Base-by-base conservation (phyloP, 2,797 vertebrate genomes). In the Gorsachius magnificus region DNA sequence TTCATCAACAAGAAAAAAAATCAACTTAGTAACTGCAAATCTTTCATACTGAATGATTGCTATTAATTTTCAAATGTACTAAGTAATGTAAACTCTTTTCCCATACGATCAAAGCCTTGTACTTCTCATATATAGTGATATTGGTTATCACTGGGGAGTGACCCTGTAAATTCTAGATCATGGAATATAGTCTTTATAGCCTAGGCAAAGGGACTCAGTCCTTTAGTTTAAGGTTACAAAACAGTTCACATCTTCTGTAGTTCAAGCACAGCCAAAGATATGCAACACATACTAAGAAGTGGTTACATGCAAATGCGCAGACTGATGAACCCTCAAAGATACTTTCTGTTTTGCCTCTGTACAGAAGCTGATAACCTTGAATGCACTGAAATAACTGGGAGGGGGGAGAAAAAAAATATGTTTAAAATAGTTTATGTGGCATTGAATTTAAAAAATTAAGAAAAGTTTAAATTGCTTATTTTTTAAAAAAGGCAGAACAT, bases 401-500 rank as follows among this genome's bases (percentile, higher is more conserved):
- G 17, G 3, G 71, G 66, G 45, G 16, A 8, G 6, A 22, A 79
- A 84, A 79, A 83, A 94, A 83, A 78, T 63, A 45, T 50, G 41
- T 35, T 87, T 94, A 41, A 78, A 93, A 78, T 70, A 43, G 18
- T 64, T 96, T 88, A 84, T 84, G 77, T 35, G 35, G 43, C 41
- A 89, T 50, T 92, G 85, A 90, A 94, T 91, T 81, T 95, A 74
- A 31, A 95, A 43, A 96, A 88, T 45, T 72, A 74, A 89, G 83
- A 72, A 71, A 95, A 93, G 31, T 28, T 79, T 87, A 93, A 93
- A 89, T 64, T 82, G 45, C 13, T 64, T 69, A 13, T 46, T 31
- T 95, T 95, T 76, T 21, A 28, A 25, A 93, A 93, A 93, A 93
- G 8, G 6, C 76, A 90, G 75, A 75, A 83, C 38, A 91, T 96